These are phyloP conservation scores for Ypsolopha scabrella DNA, from an alignment of 2,888 invertebrate genomes.

Conservation along the genomic window DNA sequence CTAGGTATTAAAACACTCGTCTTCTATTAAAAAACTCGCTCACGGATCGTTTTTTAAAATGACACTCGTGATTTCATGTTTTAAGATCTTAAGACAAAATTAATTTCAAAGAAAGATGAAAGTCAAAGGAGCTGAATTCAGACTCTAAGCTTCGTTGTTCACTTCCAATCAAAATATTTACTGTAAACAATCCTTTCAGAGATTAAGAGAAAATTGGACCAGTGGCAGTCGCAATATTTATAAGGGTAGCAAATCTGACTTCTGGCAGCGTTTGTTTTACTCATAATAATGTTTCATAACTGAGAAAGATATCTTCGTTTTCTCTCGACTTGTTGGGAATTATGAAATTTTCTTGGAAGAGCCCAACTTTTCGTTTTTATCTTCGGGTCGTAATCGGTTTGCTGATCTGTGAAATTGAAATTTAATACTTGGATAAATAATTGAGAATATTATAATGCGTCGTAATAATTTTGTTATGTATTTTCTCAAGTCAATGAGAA, in stretches of 20 bases:
- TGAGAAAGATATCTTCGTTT: background rate
- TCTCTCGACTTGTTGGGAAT: background rate
- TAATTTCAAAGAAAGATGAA: background rate
- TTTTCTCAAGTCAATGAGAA: too few relatives aligned
- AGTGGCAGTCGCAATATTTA: slow-evolving; percentile 43
- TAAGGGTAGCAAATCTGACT: slow-evolving; percentile 22
- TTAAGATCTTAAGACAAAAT: too few relatives aligned
- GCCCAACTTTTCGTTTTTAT: background rate
- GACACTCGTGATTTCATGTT: too few relatives aligned
- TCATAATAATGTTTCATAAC: slow-evolving; percentile 5
- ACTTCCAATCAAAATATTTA: slow-evolving; percentile 63
- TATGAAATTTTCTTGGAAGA: background rate
- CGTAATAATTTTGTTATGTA: too few relatives aligned
- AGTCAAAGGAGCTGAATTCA: background rate
- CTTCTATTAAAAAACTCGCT: too few relatives aligned
- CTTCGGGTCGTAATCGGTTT: background rate
- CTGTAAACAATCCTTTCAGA: slow-evolving; percentile 62
- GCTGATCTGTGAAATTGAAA: slow-evolving; percentile 2
- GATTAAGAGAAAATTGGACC: slow-evolving; percentile 56
- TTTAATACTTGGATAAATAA: background rate
- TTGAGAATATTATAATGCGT: too few relatives aligned
- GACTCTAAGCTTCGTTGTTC: slow-evolving; percentile 26
- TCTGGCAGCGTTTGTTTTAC: slow-evolving; percentile 9
- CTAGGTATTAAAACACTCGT: too few relatives aligned
- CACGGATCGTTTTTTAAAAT: too few relatives aligned